Evolutionary conservation across 2,113 vertebrate genomes (phyloP).

Genomic region (Propithecus coquereli): DNA sequence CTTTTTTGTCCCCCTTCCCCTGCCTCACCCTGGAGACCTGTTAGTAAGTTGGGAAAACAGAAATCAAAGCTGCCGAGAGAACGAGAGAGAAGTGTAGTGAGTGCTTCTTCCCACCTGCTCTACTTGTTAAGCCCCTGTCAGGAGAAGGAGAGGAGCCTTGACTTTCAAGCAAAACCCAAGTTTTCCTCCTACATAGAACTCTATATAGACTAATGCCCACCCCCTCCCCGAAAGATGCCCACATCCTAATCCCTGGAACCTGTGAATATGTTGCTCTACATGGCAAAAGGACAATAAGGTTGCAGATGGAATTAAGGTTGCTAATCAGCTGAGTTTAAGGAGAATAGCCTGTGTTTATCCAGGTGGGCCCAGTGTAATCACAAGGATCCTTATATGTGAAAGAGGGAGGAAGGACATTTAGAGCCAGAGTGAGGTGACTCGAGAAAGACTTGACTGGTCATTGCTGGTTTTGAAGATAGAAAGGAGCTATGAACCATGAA

Average conservation of each 20-base stretch:
- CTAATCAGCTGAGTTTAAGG: background rate
- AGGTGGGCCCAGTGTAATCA: background rate
- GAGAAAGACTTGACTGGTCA: accelerated
- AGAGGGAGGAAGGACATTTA: background rate
- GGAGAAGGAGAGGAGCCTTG: background rate
- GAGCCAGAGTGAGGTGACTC: background rate
- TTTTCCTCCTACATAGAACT: background rate
- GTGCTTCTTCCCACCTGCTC: background rate
- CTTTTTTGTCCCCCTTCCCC: background rate
- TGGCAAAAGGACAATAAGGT: background rate
- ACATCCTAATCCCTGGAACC: background rate
- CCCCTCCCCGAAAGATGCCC: background rate
- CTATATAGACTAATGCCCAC: background rate
- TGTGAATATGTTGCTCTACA: background rate
- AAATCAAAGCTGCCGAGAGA: background rate
- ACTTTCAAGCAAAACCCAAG: background rate
- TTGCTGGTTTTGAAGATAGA: background rate
- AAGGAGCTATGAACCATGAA: background rate
- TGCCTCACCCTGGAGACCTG: background rate
- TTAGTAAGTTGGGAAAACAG: background rate
- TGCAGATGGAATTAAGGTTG: background rate
- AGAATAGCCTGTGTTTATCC: background rate
- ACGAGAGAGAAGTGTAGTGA: background rate
- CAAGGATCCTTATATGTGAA: background rate
- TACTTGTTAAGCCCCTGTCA: background rate